Evolutionary conservation across 2,888 invertebrate species (phyloP).

Genomic region (Acanthoscelides obtectus): DNA sequence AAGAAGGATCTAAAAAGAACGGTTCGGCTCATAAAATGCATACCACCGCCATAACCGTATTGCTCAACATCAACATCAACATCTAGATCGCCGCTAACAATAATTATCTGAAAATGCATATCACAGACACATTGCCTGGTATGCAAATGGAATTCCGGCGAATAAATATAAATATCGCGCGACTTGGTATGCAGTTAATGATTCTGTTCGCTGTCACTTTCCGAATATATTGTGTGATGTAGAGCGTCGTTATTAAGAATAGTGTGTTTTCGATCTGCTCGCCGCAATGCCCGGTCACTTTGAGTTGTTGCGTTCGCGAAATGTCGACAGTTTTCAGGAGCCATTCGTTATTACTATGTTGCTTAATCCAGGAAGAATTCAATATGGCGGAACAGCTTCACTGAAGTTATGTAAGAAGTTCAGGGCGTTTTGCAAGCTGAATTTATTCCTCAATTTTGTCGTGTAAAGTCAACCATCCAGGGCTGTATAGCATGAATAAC

Average conservation of each 20-base stretch:
- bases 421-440: too few species aligned
- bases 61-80: too few species aligned
- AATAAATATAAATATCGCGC: not conserved
- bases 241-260: not conserved
- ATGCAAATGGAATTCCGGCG: not conserved
- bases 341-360: not conserved
- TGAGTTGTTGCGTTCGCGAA: not conserved
- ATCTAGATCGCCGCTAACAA: not conserved
- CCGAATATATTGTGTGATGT: not conserved
- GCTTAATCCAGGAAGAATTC: not conserved
- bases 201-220: not conserved
- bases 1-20: too few species aligned
- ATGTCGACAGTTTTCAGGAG: not conserved
- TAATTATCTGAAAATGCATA: not conserved
- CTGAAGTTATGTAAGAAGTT: not conserved
- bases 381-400: not conserved
- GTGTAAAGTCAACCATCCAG: too few species aligned
- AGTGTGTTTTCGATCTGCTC: not conserved
- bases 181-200: not conserved
- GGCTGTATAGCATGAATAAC: too few species aligned
- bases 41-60: not conserved
- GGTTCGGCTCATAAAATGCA: too few species aligned
- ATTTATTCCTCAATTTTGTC: too few species aligned
- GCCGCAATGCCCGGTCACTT: not conserved
- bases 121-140: not conserved